These are phyloP conservation scores for Hippopotamyrus pictus DNA, from an alignment of 2,797 vertebrate species.

Conservation along the genomic window DNA sequence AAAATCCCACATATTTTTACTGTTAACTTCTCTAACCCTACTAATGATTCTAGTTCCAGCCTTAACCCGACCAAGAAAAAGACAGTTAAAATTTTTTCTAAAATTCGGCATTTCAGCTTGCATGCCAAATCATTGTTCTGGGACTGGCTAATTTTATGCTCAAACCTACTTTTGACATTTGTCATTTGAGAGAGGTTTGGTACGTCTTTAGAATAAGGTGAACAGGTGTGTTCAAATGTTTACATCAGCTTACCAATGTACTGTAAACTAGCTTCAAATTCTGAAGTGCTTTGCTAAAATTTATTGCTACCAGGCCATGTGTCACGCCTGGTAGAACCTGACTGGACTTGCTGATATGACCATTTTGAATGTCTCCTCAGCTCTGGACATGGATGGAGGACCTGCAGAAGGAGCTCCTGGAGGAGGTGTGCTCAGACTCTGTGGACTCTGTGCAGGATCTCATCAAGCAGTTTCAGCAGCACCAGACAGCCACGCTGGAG, in stretches of 20 bases:
- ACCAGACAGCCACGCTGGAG: constrained; percentile 92
- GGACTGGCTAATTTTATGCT: constrained; percentile 11
- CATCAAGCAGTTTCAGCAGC: constrained; percentile 93
- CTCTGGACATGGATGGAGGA: constrained; percentile 97
- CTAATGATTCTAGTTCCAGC: background rate
- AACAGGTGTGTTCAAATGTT: background rate
- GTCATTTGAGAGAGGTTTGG: background rate
- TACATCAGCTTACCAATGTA: background rate
- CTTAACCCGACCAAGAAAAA: background rate
- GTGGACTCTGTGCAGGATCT: constrained; percentile 90
- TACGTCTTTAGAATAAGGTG: background rate
- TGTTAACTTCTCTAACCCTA: background rate
- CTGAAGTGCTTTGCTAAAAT: background rate
- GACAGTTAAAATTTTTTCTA: background rate
- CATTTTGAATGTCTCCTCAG: constrained; percentile 51
- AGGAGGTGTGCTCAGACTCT: constrained; percentile 81
- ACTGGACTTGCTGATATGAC: background rate
- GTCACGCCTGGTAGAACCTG: background rate
- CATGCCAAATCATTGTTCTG: background rate
- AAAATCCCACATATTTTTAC: background rate
- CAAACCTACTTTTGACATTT: background rate
- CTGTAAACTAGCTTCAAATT: background rate
- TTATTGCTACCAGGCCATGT: background rate
- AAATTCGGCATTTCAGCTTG: background rate
- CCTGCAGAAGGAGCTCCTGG: constrained; percentile 88